Percentiles rank a stretch among this genome's conserved stretches.
Conservation (phyloP, 92 coral and sea anemone species). For the Phenganax subtilis region DNA sequence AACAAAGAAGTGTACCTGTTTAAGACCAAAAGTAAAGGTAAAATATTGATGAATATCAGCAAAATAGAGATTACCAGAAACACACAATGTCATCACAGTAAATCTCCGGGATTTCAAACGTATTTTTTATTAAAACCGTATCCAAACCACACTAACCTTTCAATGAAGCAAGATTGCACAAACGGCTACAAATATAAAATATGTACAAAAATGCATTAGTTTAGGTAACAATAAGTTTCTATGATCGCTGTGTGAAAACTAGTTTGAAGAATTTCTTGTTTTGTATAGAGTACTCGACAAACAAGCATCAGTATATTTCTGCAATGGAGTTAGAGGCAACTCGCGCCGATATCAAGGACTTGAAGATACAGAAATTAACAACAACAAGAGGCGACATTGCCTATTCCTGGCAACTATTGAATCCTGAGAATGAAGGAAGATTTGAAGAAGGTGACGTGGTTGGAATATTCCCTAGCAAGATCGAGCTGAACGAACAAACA, state of each 20-base stretch:
- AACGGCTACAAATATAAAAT: too few species aligned
- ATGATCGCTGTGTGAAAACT: too few species aligned
- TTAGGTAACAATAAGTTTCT: too few species aligned
- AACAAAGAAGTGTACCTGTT: conserved; percentile 15
- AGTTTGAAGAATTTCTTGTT: background rate
- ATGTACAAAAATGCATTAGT: too few species aligned
- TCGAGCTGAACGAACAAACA: conserved; percentile 55
- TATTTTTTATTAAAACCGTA: background rate
- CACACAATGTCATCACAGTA: background rate
- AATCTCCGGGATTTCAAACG: background rate
- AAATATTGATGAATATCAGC: background rate
- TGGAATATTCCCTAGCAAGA: conserved; percentile 58
- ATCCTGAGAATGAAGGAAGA: conserved; percentile 42
- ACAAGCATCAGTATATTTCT: background rate
- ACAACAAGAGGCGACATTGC: conserved; percentile 61
- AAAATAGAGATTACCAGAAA: background rate
- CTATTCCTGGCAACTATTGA: conserved; percentile 56
- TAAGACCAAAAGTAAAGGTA: conserved; percentile 32
- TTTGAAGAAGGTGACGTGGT: conserved; percentile 91
- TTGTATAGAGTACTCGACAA: conserved; percentile 1
- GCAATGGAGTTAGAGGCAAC: conserved; percentile 19
- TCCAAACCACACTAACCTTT: too few species aligned
- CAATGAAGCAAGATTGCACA: too few species aligned
- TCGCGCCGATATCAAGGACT: background rate
- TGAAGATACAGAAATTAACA: conserved; percentile 11